A percentile compares a stretch with the other conserved stretches of the same genome.
These are phyloP conservation scores for Acanthosepion lycidas DNA, from an alignment of 2,888 invertebrate genomes.

Conservation along the genomic window DNA sequence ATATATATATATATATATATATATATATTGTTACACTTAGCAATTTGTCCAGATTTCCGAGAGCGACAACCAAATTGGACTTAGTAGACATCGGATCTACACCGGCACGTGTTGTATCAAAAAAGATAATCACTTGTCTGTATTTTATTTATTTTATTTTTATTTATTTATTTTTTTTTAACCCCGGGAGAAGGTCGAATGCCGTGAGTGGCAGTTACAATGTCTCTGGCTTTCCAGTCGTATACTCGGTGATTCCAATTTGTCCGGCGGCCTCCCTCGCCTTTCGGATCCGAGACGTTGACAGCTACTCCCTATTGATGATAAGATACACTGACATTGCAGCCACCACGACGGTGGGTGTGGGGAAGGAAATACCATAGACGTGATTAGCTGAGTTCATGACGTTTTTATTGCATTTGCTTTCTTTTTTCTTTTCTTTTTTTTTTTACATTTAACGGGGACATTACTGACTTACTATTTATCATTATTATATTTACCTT, in stretches of 20 bases:
- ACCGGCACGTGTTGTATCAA: background rate
- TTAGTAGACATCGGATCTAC: background rate
- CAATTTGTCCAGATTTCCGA: background rate
- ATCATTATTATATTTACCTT: too few species aligned
- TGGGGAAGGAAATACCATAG: background rate
- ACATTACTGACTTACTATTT: background rate
- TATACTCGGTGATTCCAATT: background rate
- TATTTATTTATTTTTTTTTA: background rate
- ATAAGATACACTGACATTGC: background rate
- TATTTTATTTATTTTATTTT: too few species aligned
- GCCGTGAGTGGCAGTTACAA: conserved; percentile 20
- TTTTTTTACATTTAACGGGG: background rate
- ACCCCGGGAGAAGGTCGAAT: background rate
- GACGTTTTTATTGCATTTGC: background rate
- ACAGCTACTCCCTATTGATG: background rate
- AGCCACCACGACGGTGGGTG: background rate
- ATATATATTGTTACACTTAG: too few species aligned
- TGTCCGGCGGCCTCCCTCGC: background rate
- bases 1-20: too few species aligned
- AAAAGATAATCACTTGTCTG: background rate
- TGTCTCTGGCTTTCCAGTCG: background rate
- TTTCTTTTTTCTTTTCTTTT: too few species aligned
- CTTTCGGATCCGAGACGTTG: background rate
- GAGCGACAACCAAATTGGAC: background rate
- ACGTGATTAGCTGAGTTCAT: background rate